A percentile compares a stretch with the other conserved stretches of the same genome.
Evolutionary conservation across 1,140 invertebrate species (phyloP).

Genomic region (Neuroterus valhalla): DNA sequence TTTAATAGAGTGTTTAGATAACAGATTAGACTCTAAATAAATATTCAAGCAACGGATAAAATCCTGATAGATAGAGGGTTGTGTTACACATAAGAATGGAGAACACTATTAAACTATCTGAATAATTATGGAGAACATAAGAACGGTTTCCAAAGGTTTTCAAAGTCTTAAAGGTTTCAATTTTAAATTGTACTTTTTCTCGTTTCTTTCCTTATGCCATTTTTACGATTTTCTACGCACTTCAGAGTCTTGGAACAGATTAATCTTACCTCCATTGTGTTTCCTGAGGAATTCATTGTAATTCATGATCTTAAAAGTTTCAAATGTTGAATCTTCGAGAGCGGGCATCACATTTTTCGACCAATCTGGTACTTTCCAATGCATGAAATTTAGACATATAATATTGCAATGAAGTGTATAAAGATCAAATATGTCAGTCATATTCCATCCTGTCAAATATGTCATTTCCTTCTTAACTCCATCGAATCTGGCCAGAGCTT

Average conservation of each 20-base stretch:
- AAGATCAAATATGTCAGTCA: constrained; percentile 11
- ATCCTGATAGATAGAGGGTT: too few species aligned
- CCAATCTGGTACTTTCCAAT: neutral
- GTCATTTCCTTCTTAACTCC: neutral
- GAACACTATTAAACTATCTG: too few species aligned
- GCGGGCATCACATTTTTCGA: too few species aligned
- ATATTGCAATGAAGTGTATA: neutral
- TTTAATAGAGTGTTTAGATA: too few species aligned
- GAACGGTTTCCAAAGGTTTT: too few species aligned
- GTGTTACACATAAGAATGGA: too few species aligned
- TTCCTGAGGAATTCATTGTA: neutral
- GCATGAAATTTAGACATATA: neutral
- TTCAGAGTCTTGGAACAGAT: neutral
- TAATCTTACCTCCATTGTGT: neutral
- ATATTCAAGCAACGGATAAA: too few species aligned
- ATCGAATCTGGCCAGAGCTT: neutral
- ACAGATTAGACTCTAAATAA: too few species aligned
- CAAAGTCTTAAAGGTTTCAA: too few species aligned
- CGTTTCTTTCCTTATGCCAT: neutral
- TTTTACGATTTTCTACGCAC: neutral
- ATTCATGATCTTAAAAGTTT: neutral
- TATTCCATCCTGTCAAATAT: neutral
- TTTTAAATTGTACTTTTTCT: neutral
- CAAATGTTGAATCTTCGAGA: neutral
- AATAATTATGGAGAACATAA: too few species aligned